Percentiles rank a stretch among this genome's conserved stretches.
Evolutionary conservation across 2,113 vertebrate genomes (phyloP).

Genomic region (Bungarus multicinctus): DNA sequence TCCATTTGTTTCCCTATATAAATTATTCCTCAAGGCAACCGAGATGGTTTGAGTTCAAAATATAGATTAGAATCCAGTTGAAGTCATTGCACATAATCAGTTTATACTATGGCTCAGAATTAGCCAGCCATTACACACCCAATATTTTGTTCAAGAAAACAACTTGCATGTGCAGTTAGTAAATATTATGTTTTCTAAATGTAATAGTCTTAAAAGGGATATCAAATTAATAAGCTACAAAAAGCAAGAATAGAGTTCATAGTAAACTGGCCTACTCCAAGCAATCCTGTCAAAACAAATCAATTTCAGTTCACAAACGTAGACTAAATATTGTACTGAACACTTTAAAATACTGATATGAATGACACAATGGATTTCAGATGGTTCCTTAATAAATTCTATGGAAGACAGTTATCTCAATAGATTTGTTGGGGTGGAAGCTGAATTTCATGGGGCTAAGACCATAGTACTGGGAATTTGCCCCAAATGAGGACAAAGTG

Average conservation of each 20-base stretch:
- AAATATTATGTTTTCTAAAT: background rate
- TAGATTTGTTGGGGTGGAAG: background rate
- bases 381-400: background rate
- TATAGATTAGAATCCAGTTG: background rate
- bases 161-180: background rate
- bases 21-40: background rate
- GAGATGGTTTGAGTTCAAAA: background rate
- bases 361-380: background rate
- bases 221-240: background rate
- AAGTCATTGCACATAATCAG: background rate
- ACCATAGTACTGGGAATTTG: background rate
- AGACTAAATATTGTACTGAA: background rate
- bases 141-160: background rate
- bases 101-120: background rate
- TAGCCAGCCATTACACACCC: background rate
- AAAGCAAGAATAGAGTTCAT: background rate
- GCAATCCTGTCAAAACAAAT: background rate
- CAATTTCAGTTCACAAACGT: background rate
- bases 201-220: background rate
- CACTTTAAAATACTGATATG: background rate
- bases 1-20: background rate
- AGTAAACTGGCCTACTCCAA: background rate
- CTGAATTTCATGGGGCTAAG: background rate
- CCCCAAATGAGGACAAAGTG: background rate
- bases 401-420: background rate